Base-by-base conservation (phyloP, 2,888 invertebrate species). In the Apotomis capreana region DNA sequence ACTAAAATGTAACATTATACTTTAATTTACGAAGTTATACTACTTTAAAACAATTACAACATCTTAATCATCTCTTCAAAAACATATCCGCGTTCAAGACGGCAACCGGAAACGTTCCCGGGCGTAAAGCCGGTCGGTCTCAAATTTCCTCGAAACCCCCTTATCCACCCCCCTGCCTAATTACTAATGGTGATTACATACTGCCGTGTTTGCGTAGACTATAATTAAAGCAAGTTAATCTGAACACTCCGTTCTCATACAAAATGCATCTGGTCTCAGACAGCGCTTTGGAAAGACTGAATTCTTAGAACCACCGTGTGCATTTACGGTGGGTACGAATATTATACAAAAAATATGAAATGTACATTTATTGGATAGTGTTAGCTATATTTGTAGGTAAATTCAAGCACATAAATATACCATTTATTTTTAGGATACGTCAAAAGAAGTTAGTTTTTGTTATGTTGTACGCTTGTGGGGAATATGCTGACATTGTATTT, bases 211-310 rank as follows among this genome's bases (percentile, higher is more conserved):
- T 90, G 84, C 89, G 84, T 83, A 85, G 82, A 86, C 86, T 87
- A 87, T 91, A 91, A 92, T 92, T 91, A 91, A 89, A 87, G 84
- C 86, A 86, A 87, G 87, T 89, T 90, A 90, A 91, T 90, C 89
- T 89, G 84, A 87, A 89, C 85, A 88, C 80, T 76, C 79, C 81
- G 75, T 79, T 83, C 89, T 92, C 89, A 91, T 91, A 89, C 87
- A 91, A 91, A 90, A 92, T 91, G 89, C 89, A 92, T 85, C 83
- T 78, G 78, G 75, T 60, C 74, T 55, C 62, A 77, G 78, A 70
- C 73, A 70, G 68, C 58, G 70, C 74, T 74, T 78, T 76, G 79
- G 78, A 79, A 81, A 82, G 81, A 77, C 76, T 76, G 76, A 77
- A 75, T 70, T 65, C 46, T 46, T 46, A 57, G 46, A 40, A 26